A percentile compares a stretch with the other conserved stretches of the same genome.
phyloP scores from a whole-genome alignment of 1,140 invertebrate species.

The Hylyphantes graminicola region DNA sequence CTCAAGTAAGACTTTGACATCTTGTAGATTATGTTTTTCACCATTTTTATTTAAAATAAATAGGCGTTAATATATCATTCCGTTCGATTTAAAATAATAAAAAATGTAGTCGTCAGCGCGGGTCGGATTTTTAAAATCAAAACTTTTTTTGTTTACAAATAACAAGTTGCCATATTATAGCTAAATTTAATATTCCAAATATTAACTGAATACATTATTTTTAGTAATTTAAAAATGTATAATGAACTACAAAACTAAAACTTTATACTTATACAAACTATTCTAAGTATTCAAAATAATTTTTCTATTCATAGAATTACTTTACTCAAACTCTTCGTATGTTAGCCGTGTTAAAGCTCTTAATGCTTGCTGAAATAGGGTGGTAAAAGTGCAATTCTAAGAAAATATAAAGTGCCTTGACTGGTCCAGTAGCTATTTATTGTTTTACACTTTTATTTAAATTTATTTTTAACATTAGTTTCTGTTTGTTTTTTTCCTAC shows the following conservation, averaged over 20 bases:
- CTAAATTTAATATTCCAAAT: background rate
- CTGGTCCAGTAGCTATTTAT: background rate
- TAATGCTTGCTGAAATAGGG: background rate
- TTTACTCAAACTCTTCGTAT: background rate
- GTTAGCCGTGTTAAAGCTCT: background rate
- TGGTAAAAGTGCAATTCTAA: background rate
- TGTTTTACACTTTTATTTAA: background rate
- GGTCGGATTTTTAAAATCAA: background rate
- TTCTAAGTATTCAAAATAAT: background rate
- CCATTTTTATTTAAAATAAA: conserved; percentile 13
- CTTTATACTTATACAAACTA: background rate
- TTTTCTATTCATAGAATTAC: background rate
- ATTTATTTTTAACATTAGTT: background rate
- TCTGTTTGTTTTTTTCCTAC: too few species aligned
- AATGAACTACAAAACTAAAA: background rate
- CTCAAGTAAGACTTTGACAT: conserved; percentile 28
- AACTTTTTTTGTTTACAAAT: background rate
- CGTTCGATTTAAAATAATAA: background rate
- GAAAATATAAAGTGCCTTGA: background rate
- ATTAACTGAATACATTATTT: background rate
- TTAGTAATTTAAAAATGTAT: background rate
- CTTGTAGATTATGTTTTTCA: background rate
- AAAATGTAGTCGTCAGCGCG: background rate
- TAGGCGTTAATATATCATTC: background rate
- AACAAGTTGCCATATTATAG: background rate